These are phyloP conservation scores for Lepidurus couesii DNA, from an alignment of 1,140 invertebrate species.

Conservation along the genomic window DNA sequence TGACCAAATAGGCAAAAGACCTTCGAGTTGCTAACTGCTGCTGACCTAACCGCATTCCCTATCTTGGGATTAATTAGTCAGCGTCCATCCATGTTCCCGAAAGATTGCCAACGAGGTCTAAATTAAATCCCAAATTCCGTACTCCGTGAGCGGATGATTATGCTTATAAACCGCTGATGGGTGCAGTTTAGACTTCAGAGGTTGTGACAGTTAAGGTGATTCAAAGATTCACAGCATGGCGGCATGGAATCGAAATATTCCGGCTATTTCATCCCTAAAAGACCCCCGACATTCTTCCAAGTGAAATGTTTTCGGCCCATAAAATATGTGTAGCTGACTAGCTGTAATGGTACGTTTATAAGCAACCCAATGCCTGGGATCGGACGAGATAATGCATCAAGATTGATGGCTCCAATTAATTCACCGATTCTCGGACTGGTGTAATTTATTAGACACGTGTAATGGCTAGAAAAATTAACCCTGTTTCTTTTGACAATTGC, in stretches of 20 bases:
- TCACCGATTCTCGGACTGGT: neutral
- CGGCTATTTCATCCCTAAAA: too few relatives aligned
- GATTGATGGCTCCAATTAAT: slow-evolving; percentile 11
- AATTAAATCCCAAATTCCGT: too few relatives aligned
- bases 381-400: neutral
- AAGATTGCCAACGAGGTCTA: too few relatives aligned
- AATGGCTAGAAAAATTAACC: neutral
- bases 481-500: neutral
- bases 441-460: slow-evolving; percentile 6
- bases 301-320: neutral
- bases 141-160: too few relatives aligned
- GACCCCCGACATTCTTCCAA: neutral
- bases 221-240: too few relatives aligned
- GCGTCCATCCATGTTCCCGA: too few relatives aligned
- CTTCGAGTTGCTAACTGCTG: neutral
- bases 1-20: neutral
- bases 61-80: too few relatives aligned
- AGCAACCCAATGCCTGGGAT: neutral
- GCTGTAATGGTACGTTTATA: neutral
- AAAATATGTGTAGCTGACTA: neutral
- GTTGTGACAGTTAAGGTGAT: too few relatives aligned
- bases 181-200: too few relatives aligned
- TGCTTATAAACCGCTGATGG: too few relatives aligned
- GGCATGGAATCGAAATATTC: too few relatives aligned
- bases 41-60: neutral